Conservation (phyloP, 2,888 invertebrate genomes). For the Steinernema carpocapsae region DNA sequence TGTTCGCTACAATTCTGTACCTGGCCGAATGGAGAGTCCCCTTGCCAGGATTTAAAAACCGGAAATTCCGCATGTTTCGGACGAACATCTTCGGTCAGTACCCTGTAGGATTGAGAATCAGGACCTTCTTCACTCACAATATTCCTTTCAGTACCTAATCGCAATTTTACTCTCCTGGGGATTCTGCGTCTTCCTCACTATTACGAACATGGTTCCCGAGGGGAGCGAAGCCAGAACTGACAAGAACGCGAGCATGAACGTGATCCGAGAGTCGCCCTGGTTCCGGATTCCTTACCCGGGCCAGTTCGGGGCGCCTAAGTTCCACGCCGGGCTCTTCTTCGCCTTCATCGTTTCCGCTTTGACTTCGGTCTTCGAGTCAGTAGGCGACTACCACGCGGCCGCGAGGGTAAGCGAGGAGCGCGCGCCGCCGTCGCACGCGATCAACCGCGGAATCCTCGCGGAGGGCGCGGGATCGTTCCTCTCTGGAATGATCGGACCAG, state of each 20-base stretch:
- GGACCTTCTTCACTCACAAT: not conserved
- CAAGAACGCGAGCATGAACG: constrained; percentile 56
- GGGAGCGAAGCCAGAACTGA: constrained; percentile 64
- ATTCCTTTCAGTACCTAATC: constrained; percentile 59
- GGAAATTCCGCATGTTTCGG: constrained; percentile 56
- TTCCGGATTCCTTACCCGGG: constrained; percentile 63
- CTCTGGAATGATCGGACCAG: constrained; percentile 84
- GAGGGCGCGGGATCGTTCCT: constrained; percentile 77
- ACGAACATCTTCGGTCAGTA: constrained; percentile 65
- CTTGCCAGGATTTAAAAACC: constrained; percentile 56
- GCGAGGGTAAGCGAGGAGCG: constrained; percentile 78
- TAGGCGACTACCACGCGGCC: constrained; percentile 83
- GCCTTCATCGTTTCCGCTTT: constrained; percentile 65
- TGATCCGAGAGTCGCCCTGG: constrained; percentile 60
- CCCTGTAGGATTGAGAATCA: constrained; percentile 51
- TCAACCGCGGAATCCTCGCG: constrained; percentile 84
- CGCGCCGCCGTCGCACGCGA: constrained; percentile 83
- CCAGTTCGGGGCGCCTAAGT: constrained; percentile 62
- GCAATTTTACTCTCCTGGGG: constrained; percentile 65
- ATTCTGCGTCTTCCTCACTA: constrained; percentile 63
- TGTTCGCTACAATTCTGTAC: constrained; percentile 65
- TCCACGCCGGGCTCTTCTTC: constrained; percentile 60
- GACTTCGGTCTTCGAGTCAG: constrained; percentile 66
- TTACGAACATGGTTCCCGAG: constrained; percentile 54
- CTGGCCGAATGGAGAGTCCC: constrained; percentile 62